Percentiles rank a stretch among this genome's conserved stretches.
phyloP scores from a whole-genome alignment of 2,113 vertebrate species.

The Terrapene triunguis region DNA sequence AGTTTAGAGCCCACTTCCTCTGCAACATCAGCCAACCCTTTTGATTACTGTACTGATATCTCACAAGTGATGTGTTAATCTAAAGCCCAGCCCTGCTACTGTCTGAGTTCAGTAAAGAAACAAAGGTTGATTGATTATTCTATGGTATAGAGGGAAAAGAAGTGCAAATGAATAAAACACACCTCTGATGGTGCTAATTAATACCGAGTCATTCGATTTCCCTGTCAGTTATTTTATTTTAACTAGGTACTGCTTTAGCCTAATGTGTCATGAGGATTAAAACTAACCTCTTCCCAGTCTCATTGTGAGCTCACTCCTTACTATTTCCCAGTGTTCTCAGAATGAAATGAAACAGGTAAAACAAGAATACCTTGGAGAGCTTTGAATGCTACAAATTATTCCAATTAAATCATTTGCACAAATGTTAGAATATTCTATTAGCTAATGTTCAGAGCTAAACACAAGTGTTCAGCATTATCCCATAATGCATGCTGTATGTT shows the following conservation, averaged over 20 bases:
- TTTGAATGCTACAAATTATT: background rate
- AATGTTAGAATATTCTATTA: background rate
- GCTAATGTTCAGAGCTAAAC: accelerated
- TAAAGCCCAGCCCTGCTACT: background rate
- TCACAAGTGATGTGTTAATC: background rate
- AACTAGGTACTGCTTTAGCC: background rate
- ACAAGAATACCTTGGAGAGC: accelerated
- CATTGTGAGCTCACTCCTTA: background rate
- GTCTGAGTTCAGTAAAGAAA: background rate
- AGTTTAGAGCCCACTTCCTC: background rate
- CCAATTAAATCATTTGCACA: accelerated
- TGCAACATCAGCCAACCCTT: background rate
- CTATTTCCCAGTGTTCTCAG: accelerated
- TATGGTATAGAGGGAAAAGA: background rate
- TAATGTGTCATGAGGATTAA: background rate
- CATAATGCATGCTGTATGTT: background rate
- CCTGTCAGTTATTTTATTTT: background rate
- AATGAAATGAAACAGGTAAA: background rate
- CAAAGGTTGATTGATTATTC: background rate
- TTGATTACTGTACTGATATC: background rate
- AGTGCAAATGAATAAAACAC: background rate
- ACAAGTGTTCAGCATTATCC: background rate
- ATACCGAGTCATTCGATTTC: background rate
- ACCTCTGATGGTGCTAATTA: background rate
- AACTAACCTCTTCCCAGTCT: background rate